Percentiles rank a stretch among this genome's conserved stretches.
Evolutionary conservation across 2,797 vertebrate species (phyloP).

Genomic region (Tokudaia muenninki): DNA sequence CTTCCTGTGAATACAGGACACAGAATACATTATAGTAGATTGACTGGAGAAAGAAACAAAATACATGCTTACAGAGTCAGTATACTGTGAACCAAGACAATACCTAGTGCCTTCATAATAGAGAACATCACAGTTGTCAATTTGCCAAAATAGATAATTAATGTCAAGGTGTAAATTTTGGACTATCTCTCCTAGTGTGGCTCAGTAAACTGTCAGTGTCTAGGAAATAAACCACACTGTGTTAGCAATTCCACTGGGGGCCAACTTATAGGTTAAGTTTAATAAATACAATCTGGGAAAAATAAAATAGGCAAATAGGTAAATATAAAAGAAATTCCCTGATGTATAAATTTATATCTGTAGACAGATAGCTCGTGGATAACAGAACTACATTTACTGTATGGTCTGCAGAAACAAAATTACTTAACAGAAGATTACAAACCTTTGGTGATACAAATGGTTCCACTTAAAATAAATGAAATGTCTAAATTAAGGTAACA

Average conservation of each 20-base stretch:
- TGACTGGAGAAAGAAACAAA: neutral
- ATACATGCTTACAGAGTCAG: neutral
- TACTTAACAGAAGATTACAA: neutral
- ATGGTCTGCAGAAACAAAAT: neutral
- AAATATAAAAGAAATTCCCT: neutral
- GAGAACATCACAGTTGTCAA: neutral
- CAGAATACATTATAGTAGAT: neutral
- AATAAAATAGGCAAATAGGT: neutral
- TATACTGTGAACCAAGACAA: neutral
- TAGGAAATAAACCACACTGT: neutral
- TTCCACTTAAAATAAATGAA: neutral
- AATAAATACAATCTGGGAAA: neutral
- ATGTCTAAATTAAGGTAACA: neutral
- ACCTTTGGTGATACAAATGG: neutral
- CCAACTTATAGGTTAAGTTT: neutral
- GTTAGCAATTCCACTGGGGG: neutral
- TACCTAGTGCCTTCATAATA: neutral
- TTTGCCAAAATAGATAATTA: neutral
- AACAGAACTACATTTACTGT: neutral
- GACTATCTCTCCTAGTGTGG: neutral
- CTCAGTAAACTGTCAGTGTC: neutral
- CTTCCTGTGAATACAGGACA: neutral
- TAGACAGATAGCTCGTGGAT: neutral
- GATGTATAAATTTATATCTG: neutral
- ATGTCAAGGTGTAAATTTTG: neutral